A percentile compares a stretch with the other conserved stretches of the same genome.
phyloP scores from a whole-genome alignment of 2,888 invertebrate species.

The Bugula neritina region DNA sequence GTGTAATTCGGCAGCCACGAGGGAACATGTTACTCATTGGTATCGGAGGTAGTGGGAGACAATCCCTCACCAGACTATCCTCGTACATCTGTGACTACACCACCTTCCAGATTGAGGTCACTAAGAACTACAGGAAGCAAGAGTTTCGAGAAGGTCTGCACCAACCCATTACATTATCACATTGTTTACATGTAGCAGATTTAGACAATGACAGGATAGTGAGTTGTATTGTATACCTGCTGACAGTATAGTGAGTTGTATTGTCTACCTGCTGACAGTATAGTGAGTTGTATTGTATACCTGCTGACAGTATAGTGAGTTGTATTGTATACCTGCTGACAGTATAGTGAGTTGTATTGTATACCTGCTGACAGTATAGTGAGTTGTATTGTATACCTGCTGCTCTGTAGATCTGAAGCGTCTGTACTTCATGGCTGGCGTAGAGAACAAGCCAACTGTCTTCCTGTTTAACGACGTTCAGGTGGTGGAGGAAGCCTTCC shows the following conservation, averaged over 20 bases:
- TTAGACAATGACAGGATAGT: no score
- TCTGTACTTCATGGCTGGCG: slow-evolving; percentile 68
- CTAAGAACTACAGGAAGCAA: slow-evolving; percentile 65
- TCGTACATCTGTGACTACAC: slow-evolving; percentile 73
- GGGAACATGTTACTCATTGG: slow-evolving; percentile 80
- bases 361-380: no score
- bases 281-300: no score
- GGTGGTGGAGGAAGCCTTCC: slow-evolving; percentile 73
- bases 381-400: no score
- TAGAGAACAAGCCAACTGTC: slow-evolving; percentile 68
- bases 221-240: no score
- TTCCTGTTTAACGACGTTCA: slow-evolving; percentile 81
- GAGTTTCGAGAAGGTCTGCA: slow-evolving; percentile 62
- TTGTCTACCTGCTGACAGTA: no score
- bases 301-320: no score
- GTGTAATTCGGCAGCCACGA: slow-evolving; percentile 74
- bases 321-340: no score
- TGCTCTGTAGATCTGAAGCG: slow-evolving; percentile 63
- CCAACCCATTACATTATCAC: no score
- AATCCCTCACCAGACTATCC: slow-evolving; percentile 70
- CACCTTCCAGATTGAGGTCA: slow-evolving; percentile 72
- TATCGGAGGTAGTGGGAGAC: slow-evolving; percentile 78
- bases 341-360: no score
- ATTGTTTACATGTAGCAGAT: no score
- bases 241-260: no score